Percentiles rank a stretch among this genome's conserved stretches.
Evolutionary conservation across 2,113 vertebrate genomes (phyloP).

Genomic region (Mohoua ochrocephala): DNA sequence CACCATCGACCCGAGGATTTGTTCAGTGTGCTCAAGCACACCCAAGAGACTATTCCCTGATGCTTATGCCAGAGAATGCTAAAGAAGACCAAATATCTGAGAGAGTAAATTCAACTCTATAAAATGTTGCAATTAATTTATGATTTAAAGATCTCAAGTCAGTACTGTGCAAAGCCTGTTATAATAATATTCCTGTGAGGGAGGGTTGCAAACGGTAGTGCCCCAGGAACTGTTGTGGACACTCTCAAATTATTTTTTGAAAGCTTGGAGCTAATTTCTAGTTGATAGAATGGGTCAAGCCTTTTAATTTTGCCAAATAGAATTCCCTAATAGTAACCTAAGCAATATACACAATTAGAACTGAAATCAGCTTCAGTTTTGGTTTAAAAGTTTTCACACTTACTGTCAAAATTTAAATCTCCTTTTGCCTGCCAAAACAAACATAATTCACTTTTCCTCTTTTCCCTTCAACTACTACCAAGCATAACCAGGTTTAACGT

Average conservation of each 20-base stretch:
- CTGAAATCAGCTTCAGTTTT: not conserved
- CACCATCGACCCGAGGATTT: fast-evolving
- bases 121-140: not conserved
- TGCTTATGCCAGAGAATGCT: not conserved
- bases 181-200: not conserved
- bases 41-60: not conserved
- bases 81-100: not conserved
- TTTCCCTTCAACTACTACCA: not conserved
- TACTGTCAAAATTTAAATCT: not conserved
- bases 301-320: not conserved
- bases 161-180: not conserved
- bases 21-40: not conserved
- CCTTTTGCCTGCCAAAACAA: not conserved
- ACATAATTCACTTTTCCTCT: not conserved
- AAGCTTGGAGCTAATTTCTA: not conserved
- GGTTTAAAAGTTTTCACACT: not conserved
- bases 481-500: not conserved
- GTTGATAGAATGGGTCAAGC: not conserved
- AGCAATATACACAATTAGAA: not conserved
- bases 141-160: not conserved
- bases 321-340: not conserved
- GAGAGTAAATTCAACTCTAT: not conserved
- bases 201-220: not conserved
- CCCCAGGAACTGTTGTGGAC: not conserved
- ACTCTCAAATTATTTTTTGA: not conserved